Evolutionary conservation across 2,888 invertebrate species (phyloP), one percentile per base, ranked within the genome.

Genomic region (Lycophotia porphyrea): DNA sequence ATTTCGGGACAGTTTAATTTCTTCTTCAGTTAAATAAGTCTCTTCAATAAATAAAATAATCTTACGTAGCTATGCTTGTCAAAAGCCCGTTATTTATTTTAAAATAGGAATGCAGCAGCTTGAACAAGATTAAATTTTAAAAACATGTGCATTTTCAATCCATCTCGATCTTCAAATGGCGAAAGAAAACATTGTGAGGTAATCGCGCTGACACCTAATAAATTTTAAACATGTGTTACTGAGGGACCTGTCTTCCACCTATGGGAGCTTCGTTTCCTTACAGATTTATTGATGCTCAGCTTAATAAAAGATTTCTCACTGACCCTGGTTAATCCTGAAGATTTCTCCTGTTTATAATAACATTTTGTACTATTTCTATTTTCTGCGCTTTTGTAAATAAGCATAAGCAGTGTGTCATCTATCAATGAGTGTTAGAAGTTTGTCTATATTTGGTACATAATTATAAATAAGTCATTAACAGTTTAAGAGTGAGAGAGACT

Each of bases 131-230:
- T 47, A n/a, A 60, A 27, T 60, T 74, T 74, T 64, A 24, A 84
- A 84, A 77, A 81, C 66, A 75, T 81, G 82, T 71, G 81, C 78
- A 85, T 78, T 84, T 74, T 76, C 61, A 84, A 81, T 71, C 9
- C 9, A 63, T 64, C 70, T 58, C 60, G 36, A 4, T 76, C 82
- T 78, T 64, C n/a, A 74, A 74, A 85, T 70, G 83, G 84, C 52
- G n/a, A 74, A 73, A 74, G 82, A 81, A 74, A 81, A 83, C 82
- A 83, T 84, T 83, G 74, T 82, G 77, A 74, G 77, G 69, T 76
- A 81, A 81, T 81, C 66, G 52, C 36, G n/a, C 18, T 58, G 74
- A 68, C 84, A 81, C 72, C 78, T 84, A 74, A 84, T 84, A 85
- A 69, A 84, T 84, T 84, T 84, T 84, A 84, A 85, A 82, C 73